Conservation (phyloP, 2,113 vertebrate genomes). For the Anthoscopus minutus region DNA sequence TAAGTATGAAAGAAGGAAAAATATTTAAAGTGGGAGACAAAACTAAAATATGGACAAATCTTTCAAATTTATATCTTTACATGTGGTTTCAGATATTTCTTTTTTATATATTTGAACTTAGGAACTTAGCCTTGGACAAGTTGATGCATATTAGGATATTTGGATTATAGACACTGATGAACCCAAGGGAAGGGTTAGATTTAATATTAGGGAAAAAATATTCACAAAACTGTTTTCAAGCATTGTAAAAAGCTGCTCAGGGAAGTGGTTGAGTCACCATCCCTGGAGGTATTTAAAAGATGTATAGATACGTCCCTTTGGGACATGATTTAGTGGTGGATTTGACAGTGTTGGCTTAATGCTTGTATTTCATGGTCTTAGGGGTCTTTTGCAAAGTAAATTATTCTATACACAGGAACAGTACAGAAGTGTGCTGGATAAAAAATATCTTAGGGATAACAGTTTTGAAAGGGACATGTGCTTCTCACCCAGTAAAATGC, state of each 20-base stretch:
- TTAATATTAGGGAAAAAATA: not conserved
- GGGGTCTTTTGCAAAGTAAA: not conserved
- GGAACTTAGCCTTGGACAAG: not conserved
- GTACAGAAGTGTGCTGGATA: not conserved
- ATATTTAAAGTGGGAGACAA: not conserved
- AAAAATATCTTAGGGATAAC: not conserved
- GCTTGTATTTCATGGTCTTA: not conserved
- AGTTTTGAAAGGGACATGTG: not conserved
- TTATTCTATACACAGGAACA: not conserved
- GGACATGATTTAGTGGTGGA: not conserved
- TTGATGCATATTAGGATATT: not conserved
- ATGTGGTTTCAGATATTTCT: not conserved
- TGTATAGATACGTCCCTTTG: not conserved
- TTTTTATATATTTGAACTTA: not conserved
- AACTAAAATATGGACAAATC: not conserved
- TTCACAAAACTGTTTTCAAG: not conserved
- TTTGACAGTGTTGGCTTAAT: not conserved
- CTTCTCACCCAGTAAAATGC: not conserved
- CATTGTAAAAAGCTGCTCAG: not conserved
- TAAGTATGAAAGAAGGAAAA: not conserved
- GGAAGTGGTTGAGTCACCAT: not conserved
- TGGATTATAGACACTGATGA: not conserved
- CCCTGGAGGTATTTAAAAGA: not conserved
- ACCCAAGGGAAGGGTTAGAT: not conserved
- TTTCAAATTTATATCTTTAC: not conserved